phyloP scores from a whole-genome alignment of 2,797 vertebrate genomes.

The Liparis tanakae region DNA sequence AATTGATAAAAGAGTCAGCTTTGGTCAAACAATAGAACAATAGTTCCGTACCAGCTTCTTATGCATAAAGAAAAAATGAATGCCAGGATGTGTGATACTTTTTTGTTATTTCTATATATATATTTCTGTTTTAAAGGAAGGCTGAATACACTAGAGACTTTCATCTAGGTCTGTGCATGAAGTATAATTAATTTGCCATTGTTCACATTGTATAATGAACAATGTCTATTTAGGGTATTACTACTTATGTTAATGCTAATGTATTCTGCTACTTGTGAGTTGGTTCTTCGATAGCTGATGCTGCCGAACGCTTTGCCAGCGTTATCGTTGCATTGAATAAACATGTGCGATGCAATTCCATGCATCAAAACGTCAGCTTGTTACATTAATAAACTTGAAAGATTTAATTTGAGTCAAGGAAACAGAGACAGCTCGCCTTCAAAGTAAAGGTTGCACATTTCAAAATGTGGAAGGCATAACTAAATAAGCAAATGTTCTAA shows the following conservation, averaged over 20 bases:
- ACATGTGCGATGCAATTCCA: background rate
- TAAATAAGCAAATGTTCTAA: no score
- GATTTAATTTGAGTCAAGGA: background rate
- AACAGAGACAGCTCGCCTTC: no score
- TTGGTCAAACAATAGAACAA: slow-evolving; percentile 80
- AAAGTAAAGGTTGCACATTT: no score
- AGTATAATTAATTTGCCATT: background rate
- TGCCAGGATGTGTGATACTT: slow-evolving; percentile 69
- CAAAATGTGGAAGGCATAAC: no score
- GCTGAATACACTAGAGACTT: slow-evolving; percentile 60
- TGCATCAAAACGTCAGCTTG: background rate
- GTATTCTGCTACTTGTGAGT: background rate
- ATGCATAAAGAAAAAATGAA: slow-evolving; percentile 76
- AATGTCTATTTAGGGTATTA: background rate
- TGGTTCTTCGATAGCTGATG: background rate
- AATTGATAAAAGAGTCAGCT: slow-evolving; percentile 61
- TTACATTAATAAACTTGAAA: background rate
- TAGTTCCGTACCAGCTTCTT: slow-evolving; percentile 62
- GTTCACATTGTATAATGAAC: background rate
- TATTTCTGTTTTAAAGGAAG: slow-evolving; percentile 59
- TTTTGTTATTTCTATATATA: slow-evolving; percentile 8
- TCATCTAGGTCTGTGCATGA: slow-evolving; percentile 39
- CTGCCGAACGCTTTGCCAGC: background rate
- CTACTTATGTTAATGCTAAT: background rate
- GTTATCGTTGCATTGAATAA: background rate